Percentiles rank a stretch among this genome's conserved stretches.
These are phyloP conservation scores for Todiramphus chloris DNA, from an alignment of 2,113 vertebrate species.

Conservation along the genomic window DNA sequence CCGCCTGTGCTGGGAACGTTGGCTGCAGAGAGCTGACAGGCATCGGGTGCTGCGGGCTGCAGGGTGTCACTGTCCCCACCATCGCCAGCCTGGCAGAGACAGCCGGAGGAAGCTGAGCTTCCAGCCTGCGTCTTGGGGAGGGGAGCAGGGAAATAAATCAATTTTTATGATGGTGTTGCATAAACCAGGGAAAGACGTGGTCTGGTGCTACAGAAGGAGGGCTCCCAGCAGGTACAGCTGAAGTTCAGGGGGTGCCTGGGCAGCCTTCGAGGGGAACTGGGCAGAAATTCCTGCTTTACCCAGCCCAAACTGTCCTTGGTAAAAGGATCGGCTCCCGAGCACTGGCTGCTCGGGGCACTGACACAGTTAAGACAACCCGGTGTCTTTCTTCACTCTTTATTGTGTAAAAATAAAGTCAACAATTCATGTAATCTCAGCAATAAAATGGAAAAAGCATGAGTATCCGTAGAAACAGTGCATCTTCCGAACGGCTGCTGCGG, in stretches of 20 bases:
- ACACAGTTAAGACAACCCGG: not conserved
- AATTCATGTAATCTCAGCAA: conserved; percentile 80
- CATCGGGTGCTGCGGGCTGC: not conserved
- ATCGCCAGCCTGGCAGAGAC: not conserved
- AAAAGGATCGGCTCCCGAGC: not conserved
- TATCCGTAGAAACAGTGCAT: conserved; percentile 76
- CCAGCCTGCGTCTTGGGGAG: fast-evolving
- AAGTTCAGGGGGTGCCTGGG: not conserved
- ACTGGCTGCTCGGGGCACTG: fast-evolving
- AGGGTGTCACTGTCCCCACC: not conserved
- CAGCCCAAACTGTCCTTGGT: not conserved
- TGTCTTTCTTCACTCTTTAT: conserved; percentile 83
- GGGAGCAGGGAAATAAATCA: fast-evolving
- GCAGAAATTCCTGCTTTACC: not conserved
- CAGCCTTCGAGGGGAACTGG: not conserved
- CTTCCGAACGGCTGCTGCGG: conserved; percentile 66
- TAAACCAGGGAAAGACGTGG: not conserved
- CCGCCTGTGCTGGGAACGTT: not conserved
- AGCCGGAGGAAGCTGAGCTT: not conserved
- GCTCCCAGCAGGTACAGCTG: not conserved
- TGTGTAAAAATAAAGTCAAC: conserved; percentile 88
- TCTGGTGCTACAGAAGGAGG: not conserved
- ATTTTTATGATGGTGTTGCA: not conserved
- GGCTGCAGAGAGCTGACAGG: not conserved
- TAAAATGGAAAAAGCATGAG: conserved; percentile 78